Evolutionary conservation across 2,113 vertebrate genomes (phyloP), one percentile per base, ranked within the genome.

Genomic region (Camelus dromedarius): DNA sequence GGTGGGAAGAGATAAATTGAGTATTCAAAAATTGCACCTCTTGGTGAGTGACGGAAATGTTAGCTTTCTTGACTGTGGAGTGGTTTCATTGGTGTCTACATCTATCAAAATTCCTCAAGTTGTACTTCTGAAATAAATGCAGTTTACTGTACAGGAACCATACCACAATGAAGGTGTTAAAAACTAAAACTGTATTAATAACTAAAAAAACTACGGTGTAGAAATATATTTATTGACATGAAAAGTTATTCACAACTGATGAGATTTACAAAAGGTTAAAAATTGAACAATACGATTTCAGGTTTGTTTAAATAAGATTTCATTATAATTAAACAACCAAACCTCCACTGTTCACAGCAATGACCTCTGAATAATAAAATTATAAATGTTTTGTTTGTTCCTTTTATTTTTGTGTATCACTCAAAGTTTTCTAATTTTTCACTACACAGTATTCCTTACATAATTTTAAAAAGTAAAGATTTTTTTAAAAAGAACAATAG

Each of bases 291-390:
- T 60, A 19, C 48, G 60, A 67, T 15, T 48, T 52, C 46, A 52
- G 64, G 94, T 89, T 77, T 56, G 16, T 56, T 56, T 56, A 13
- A 14, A 52, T 42, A 42, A 79, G 64, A 77, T 20, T 50, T 66
- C 56, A 58, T 79, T 96, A 87, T 84, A 80, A 48, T 48, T 75
- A 94, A 95, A 80, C 14, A 32, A 94, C 24, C 50, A 93, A 84
- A 50, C 32, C n/a, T 24, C 18, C 89, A 85, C 50, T 73, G 30
- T 48, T 91, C 58, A 91, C 6, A 79, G 56, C 66, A 70, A 60
- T 46, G 81, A 83, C 11, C 67, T 80, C 22, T 81, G 14, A 76
- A 93, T 83, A 18, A 48, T 64, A 79, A 89, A 20, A 84, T 75
- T 76, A 46, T 50, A 50, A 62, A n/a, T 66, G 28, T 48, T 95